These are phyloP conservation scores for Crematogaster levior DNA, from an alignment of 2,888 invertebrate genomes.

Conservation along the genomic window DNA sequence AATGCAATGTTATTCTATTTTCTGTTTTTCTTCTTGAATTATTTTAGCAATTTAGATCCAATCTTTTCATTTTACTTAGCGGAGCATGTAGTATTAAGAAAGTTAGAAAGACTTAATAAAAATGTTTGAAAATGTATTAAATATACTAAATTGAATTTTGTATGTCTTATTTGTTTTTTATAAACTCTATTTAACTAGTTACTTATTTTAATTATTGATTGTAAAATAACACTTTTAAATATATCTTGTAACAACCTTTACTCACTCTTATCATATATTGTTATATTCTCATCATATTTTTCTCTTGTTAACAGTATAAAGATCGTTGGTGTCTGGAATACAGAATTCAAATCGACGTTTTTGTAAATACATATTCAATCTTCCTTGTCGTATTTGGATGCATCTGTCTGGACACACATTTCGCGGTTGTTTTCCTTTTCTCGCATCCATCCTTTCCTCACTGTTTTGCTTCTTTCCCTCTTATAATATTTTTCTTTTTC, in stretches of 20 bases:
- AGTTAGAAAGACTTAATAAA: neutral
- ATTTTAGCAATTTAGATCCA: neutral
- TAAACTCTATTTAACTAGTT: no score
- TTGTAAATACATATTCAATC: neutral
- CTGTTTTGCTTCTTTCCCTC: neutral
- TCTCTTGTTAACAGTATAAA: neutral
- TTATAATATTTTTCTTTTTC: neutral
- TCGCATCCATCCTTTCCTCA: neutral
- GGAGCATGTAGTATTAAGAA: neutral
- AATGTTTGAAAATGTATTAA: neutral
- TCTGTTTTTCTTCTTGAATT: neutral
- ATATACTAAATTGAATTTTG: neutral
- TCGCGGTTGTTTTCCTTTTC: neutral
- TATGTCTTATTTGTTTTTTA: neutral
- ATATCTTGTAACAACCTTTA: neutral
- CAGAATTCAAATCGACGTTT: neutral
- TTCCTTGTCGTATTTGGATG: neutral
- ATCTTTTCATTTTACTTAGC: neutral
- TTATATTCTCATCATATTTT: neutral
- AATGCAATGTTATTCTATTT: neutral
- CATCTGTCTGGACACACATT: no score
- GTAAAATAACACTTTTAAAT: neutral
- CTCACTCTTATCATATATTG: conserved; percentile 3
- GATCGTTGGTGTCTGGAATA: neutral
- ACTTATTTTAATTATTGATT: neutral